phyloP scores from a whole-genome alignment of 2,113 vertebrate genomes.

The Periophthalmodon schlosseri region DNA sequence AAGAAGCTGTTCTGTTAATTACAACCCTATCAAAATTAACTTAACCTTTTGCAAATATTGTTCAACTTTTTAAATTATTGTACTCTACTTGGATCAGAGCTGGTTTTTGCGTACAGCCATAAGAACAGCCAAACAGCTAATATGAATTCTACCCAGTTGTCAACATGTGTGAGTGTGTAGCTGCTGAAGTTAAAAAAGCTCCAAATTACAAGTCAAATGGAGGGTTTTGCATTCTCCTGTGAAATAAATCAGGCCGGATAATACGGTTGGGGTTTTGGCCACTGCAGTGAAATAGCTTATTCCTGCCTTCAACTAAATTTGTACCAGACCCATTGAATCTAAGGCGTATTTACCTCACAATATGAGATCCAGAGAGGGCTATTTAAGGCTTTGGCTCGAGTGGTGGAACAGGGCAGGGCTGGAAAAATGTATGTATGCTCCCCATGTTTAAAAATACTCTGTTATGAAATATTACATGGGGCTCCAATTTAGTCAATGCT shows the following conservation, averaged over 20 bases:
- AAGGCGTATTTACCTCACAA: conserved; percentile 63
- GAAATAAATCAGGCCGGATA: conserved; percentile 62
- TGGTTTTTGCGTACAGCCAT: background rate
- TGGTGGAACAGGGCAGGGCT: conserved; percentile 40
- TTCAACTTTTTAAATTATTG: background rate
- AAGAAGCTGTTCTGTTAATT: too few species aligned
- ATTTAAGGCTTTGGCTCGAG: conserved; percentile 37
- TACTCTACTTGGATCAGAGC: background rate
- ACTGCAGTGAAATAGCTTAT: conserved; percentile 54
- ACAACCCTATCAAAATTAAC: too few species aligned
- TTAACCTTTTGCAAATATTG: too few species aligned
- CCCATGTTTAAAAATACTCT: conserved; percentile 31
- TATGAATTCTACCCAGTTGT: conserved; percentile 25
- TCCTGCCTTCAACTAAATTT: conserved; percentile 56
- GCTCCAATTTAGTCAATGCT: background rate
- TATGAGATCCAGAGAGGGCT: conserved; percentile 14
- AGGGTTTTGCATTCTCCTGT: conserved; percentile 59
- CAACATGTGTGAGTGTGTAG: conserved; percentile 25
- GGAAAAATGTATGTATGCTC: conserved; percentile 38
- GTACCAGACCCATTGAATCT: conserved; percentile 53
- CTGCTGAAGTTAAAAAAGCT: conserved; percentile 7
- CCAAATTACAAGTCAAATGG: conserved; percentile 46
- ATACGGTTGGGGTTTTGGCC: conserved; percentile 51
- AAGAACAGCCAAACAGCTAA: conserved; percentile 23
- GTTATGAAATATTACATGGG: background rate